phyloP scores from a whole-genome alignment of 2,797 vertebrate species.

The Emys orbicularis region DNA sequence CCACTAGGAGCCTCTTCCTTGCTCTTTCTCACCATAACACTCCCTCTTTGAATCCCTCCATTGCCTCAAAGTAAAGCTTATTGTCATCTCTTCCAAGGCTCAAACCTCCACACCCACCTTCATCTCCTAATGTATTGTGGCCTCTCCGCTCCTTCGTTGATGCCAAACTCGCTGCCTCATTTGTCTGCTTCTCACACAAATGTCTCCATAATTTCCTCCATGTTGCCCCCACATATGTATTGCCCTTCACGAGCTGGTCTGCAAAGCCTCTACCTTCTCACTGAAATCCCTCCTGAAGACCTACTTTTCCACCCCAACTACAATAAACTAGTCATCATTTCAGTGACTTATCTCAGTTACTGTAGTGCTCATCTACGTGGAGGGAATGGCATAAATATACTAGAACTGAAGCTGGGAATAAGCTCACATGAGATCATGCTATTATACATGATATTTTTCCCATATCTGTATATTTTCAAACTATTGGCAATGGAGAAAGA shows the following conservation, averaged over 20 bases:
- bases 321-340: not conserved
- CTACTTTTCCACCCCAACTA: not conserved
- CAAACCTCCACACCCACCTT: not conserved
- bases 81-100: not conserved
- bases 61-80: slow-evolving; percentile 21
- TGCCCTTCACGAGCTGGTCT: not conserved
- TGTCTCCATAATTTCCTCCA: not conserved
- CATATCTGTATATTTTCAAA: not conserved
- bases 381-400: not conserved
- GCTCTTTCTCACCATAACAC: not conserved
- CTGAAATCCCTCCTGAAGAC: not conserved
- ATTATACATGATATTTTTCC: not conserved
- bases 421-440: not conserved
- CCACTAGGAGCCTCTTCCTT: not conserved
- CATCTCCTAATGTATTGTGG: not conserved
- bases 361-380: not conserved
- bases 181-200: not conserved
- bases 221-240: not conserved
- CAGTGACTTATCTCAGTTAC: not conserved
- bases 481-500: not conserved
- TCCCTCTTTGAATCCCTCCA: not conserved
- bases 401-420: not conserved
- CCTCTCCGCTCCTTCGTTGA: not conserved
- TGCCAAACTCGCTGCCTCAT: not conserved
- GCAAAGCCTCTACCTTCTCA: not conserved